phyloP scores from a whole-genome alignment of 2,888 invertebrate genomes.

The Melieria crassipennis region DNA sequence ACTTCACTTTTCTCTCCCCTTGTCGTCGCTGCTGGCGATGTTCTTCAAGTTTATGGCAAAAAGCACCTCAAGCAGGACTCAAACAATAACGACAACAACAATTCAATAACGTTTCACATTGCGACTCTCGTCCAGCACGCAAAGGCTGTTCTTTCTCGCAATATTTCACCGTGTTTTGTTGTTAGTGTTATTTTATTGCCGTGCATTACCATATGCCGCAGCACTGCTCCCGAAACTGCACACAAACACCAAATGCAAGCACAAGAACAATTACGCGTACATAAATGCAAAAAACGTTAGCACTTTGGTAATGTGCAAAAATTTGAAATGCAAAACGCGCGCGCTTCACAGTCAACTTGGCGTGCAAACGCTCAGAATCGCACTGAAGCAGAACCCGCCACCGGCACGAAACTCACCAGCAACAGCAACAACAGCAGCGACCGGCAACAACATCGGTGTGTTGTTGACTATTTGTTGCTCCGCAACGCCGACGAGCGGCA shows the following conservation, averaged over 20 bases:
- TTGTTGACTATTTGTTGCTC: background rate
- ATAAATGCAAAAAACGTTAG: background rate
- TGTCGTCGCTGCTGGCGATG: slow-evolving; percentile 21
- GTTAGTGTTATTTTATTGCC: background rate
- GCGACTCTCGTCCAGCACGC: background rate
- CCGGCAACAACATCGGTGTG: background rate
- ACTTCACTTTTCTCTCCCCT: background rate
- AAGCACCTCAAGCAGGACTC: slow-evolving; percentile 17
- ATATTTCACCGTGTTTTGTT: background rate
- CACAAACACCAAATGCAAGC: slow-evolving; percentile 10
- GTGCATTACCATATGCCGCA: background rate
- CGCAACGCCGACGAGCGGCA: too few species aligned
- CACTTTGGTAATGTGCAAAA: slow-evolving; percentile 8
- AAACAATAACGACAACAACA: slow-evolving; percentile 19
- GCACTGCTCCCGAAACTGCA: background rate
- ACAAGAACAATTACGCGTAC: slow-evolving; percentile 16
- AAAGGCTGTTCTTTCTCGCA: slow-evolving; percentile 10
- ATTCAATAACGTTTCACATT: background rate
- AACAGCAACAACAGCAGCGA: background rate
- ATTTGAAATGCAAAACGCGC: slow-evolving; percentile 3
- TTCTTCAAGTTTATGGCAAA: background rate
- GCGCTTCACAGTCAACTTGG: slow-evolving; percentile 29
- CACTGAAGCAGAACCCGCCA: slow-evolving; percentile 42
- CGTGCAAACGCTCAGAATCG: slow-evolving; percentile 43
- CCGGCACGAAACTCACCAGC: slow-evolving; percentile 18